Conservation (phyloP, 1,140 invertebrate genomes). For the Apis cerana region DNA sequence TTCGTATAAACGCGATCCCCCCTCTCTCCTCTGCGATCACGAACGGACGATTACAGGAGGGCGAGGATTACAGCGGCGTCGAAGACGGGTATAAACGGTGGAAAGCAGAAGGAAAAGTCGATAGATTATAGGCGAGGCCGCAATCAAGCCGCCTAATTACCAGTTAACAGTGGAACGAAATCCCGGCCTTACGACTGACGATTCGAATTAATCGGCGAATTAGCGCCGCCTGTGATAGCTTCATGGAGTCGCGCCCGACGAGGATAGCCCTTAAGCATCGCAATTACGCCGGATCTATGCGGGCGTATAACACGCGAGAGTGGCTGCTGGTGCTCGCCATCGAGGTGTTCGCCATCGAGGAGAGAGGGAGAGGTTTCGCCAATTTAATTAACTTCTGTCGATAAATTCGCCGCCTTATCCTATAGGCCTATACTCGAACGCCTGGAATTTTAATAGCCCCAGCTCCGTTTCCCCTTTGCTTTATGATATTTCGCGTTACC, state of each 20-base stretch:
- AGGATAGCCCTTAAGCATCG: constrained; percentile 63
- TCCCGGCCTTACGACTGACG: constrained; percentile 45
- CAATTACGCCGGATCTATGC: constrained; percentile 62
- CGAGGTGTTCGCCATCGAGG: constrained; percentile 11
- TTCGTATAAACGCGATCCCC: background rate
- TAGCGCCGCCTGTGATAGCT: constrained; percentile 57
- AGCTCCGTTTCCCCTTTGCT: background rate
- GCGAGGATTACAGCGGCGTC: background rate
- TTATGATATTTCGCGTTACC: constrained; percentile 10
- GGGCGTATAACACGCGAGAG: constrained; percentile 56
- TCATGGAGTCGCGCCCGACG: constrained; percentile 51
- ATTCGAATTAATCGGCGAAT: constrained; percentile 66
- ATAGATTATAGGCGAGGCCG: constrained; percentile 5
- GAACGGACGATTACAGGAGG: background rate
- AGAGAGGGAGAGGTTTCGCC: constrained; percentile 35
- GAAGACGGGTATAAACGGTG: background rate
- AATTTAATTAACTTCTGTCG: constrained; percentile 60
- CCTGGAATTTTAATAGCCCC: constrained; percentile 37
- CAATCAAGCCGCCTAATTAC: constrained; percentile 56
- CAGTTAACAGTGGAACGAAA: constrained; percentile 51
- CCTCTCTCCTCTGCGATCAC: background rate
- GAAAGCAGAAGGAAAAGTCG: constrained; percentile 22
- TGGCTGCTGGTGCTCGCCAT: background rate
- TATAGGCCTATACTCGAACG: constrained; percentile 5
- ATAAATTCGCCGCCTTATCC: constrained; percentile 50